Conservation (phyloP, 2,797 vertebrate species). For the Staurois parvus region DNA sequence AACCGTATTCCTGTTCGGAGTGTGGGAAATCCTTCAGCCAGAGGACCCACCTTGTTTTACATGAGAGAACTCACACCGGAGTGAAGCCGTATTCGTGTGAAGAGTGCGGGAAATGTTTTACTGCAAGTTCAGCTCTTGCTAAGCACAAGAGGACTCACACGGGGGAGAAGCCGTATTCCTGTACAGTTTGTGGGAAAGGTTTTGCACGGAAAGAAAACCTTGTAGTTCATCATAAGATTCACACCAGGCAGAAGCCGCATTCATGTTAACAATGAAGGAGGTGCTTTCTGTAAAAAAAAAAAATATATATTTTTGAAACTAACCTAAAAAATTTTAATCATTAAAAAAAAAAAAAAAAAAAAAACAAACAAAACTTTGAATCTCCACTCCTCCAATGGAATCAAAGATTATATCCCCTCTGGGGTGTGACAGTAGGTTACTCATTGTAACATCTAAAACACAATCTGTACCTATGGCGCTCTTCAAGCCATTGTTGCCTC, state of each 20-base stretch:
- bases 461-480: too few species aligned
- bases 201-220: background rate
- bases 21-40: background rate
- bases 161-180: slow-evolving; percentile 7
- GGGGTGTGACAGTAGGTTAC: too few species aligned
- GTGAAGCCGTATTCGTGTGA: slow-evolving; percentile 10
- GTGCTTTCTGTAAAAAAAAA: too few species aligned
- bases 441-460: too few species aligned
- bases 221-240: background rate
- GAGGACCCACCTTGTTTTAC: background rate
- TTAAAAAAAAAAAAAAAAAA: too few species aligned
- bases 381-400: too few species aligned
- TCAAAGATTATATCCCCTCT: too few species aligned
- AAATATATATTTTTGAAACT: too few species aligned
- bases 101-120: slow-evolving; percentile 3
- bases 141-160: slow-evolving; percentile 12
- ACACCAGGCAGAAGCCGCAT: background rate
- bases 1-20: slow-evolving; percentile 1
- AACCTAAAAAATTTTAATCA: too few species aligned
- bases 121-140: background rate
- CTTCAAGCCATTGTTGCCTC: too few species aligned
- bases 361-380: too few species aligned
- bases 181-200: background rate
- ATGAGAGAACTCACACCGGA: background rate
- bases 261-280: too few species aligned